These are phyloP conservation scores for Echeneis naucrates DNA, from an alignment of 2,797 vertebrate species.

Conservation along the genomic window DNA sequence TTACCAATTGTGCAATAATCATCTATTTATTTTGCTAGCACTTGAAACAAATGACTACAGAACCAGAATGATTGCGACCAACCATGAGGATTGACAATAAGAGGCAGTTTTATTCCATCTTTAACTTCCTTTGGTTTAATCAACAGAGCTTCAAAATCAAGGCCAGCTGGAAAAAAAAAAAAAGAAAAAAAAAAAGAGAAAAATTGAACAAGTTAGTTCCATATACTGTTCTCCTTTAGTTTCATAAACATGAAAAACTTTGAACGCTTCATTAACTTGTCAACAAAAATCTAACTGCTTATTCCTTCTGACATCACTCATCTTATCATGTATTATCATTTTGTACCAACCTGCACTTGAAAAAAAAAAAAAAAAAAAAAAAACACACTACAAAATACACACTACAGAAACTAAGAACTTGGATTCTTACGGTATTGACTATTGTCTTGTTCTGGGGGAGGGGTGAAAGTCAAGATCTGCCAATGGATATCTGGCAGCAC, in stretches of 20 bases:
- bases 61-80: conserved; percentile 55
- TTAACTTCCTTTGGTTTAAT: conserved; percentile 86
- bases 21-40: not conserved
- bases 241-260: not conserved
- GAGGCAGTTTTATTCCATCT: conserved; percentile 86
- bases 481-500: conserved; percentile 87
- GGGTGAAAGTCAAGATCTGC: conserved; percentile 87
- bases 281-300: not conserved
- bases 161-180: conserved; percentile 81
- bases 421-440: conserved; percentile 87
- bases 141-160: conserved; percentile 93
- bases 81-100: conserved; percentile 95
- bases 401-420: rapidly evolving
- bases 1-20: not conserved
- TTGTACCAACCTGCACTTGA: not conserved
- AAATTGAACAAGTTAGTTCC: no score
- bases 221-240: not conserved
- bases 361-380: no score
- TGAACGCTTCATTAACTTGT: not conserved
- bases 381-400: no score
- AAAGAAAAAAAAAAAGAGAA: not conserved
- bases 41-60: not conserved
- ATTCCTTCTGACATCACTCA: not conserved
- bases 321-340: not conserved
- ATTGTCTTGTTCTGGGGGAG: conserved; percentile 91